A percentile compares a stretch with the other conserved stretches of the same genome.
Conservation (phyloP, 64 coral and sea anemone species). For the Porites australiensis region DNA sequence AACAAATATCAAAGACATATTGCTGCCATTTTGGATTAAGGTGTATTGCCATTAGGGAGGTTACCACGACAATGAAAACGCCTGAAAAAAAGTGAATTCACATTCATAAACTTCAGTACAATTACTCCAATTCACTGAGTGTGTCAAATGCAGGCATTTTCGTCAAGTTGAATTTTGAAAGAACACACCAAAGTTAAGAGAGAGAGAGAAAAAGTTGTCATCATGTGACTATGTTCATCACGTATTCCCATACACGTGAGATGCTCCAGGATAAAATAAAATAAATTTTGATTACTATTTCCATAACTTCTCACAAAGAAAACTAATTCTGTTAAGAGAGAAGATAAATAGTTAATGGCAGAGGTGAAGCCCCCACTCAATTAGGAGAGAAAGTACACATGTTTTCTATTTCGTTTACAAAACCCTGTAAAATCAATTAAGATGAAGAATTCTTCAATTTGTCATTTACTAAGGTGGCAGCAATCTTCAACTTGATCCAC, state of each 20-base stretch:
- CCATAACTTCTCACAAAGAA: neutral
- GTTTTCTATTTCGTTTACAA: neutral
- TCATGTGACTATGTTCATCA: no score
- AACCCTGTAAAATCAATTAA: neutral
- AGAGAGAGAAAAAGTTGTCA: no score
- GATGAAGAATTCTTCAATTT: neutral
- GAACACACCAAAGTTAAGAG: no score
- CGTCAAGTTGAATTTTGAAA: no score
- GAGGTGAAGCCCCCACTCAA: neutral
- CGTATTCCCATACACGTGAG: neutral
- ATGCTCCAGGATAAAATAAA: neutral
- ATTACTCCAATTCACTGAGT: no score
- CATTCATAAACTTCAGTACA: no score
- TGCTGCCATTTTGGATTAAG: no score
- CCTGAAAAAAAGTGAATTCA: no score
- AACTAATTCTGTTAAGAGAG: neutral
- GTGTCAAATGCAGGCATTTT: no score
- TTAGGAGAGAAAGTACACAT: neutral
- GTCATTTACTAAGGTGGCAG: neutral
- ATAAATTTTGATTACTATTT: neutral
- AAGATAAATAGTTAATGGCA: neutral
- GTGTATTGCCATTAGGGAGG: no score
- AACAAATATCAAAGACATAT: no score
- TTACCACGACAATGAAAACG: no score
- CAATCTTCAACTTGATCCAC: constrained; percentile 94